These are phyloP conservation scores for Papilio demoleus DNA, from an alignment of 2,888 invertebrate species.

Conservation along the genomic window DNA sequence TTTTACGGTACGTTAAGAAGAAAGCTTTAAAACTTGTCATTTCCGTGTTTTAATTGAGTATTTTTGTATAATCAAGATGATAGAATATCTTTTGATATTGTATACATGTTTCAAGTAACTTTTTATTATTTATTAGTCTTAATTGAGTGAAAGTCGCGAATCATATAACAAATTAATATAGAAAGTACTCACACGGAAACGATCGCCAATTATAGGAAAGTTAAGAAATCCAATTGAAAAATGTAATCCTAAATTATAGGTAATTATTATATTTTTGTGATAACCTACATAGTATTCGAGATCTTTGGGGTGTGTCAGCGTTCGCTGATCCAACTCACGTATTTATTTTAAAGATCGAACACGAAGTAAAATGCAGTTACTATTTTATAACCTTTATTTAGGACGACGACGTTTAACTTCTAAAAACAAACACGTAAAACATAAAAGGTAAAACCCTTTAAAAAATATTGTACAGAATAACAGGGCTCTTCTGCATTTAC, in stretches of 20 bases:
- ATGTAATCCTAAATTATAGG: neutral
- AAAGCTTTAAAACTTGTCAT: neutral
- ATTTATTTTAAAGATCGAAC: no score
- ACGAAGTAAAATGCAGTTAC: no score
- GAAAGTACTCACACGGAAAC: slow-evolving; percentile 23
- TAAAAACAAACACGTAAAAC: no score
- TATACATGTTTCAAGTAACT: neutral
- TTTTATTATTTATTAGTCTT: slow-evolving; percentile 19
- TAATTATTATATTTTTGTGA: neutral
- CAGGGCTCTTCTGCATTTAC: neutral
- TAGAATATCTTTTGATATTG: neutral
- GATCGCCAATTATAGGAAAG: slow-evolving; percentile 27
- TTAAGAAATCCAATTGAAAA: slow-evolving; percentile 13
- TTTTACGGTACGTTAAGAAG: neutral
- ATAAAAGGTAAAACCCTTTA: no score
- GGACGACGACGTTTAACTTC: no score
- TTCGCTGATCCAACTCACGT: no score
- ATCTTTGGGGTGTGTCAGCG: no score
- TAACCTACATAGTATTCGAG: no score
- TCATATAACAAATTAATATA: slow-evolving; percentile 22
- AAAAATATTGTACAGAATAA: neutral
- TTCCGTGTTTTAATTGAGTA: neutral
- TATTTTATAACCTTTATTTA: no score
- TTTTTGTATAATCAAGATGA: neutral
- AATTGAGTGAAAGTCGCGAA: slow-evolving; percentile 29